Percentiles rank a stretch among this genome's conserved stretches.
Evolutionary conservation across 2,888 invertebrate species (phyloP).

Genomic region (Drosophila cracens): DNA sequence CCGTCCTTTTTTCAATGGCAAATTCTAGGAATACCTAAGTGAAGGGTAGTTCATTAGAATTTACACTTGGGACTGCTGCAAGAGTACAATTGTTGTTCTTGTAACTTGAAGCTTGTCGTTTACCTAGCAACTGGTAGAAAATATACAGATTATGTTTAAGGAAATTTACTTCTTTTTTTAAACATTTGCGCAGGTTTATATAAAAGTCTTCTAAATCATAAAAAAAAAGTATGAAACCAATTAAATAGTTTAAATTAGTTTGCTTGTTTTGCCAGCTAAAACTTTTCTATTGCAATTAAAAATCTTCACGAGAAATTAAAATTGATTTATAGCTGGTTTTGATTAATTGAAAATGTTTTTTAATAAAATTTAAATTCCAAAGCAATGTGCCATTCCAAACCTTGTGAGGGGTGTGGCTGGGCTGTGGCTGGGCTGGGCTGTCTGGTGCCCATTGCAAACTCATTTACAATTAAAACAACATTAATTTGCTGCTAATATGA

Average conservation of each 20-base stretch:
- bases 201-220: background rate
- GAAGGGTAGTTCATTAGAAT: background rate
- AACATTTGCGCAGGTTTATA: background rate
- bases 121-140: background rate
- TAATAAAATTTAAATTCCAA: slow-evolving; percentile 8
- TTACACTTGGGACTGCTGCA: background rate
- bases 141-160: background rate
- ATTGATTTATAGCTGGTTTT: background rate
- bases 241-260: slow-evolving; percentile 1
- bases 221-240: background rate
- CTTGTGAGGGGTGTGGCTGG: background rate
- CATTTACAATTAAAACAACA: slow-evolving; percentile 81
- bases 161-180: background rate
- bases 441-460: slow-evolving; percentile 57
- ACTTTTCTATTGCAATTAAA: background rate
- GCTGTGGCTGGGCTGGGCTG: background rate
- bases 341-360: slow-evolving; percentile 5
- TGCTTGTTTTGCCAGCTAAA: background rate
- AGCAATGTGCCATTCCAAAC: background rate
- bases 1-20: slow-evolving; percentile 7
- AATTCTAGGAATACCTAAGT: background rate
- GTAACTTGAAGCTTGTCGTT: background rate
- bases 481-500: slow-evolving; percentile 78
- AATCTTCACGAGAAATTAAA: background rate
- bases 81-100: background rate